These are phyloP conservation scores for Brachionus rubens DNA, from an alignment of 1,140 invertebrate species.

Conservation along the genomic window DNA sequence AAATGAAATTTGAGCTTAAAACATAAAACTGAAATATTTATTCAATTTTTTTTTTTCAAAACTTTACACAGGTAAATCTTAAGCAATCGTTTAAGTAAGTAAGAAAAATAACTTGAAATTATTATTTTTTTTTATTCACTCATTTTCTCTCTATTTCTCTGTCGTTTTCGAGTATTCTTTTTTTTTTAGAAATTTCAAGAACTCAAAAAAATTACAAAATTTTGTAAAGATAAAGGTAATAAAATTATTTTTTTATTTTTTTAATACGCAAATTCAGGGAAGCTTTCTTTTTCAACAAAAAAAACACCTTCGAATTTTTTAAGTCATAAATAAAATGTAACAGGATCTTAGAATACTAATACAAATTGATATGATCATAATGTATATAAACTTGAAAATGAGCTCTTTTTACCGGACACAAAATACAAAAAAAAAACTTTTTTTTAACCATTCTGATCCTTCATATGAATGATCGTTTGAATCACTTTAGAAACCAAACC, in stretches of 20 bases:
- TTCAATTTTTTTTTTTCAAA: no score
- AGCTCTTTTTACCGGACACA: no score
- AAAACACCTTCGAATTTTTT: no score
- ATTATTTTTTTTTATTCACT: not conserved
- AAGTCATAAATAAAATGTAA: no score
- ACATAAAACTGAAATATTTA: not conserved
- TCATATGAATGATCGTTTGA: no score
- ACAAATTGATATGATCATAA: no score
- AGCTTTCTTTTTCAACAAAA: no score
- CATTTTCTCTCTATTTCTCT: not conserved
- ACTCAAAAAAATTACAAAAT: not conserved
- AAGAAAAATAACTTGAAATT: constrained; percentile 10
- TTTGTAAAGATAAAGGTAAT: constrained; percentile 1
- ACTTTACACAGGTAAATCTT: constrained; percentile 33
- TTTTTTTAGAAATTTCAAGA: not conserved
- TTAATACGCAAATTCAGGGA: not conserved
- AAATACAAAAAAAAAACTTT: no score
- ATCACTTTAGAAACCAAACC: no score
- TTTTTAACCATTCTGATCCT: no score
- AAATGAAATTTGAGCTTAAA: constrained; percentile 23
- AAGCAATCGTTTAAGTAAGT: not conserved
- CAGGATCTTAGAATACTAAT: no score
- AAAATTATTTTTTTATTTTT: not conserved
- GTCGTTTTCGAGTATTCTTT: constrained; percentile 34
- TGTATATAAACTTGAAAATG: no score